Percentiles rank a stretch among this genome's conserved stretches.
These are phyloP conservation scores for Petrocephalus microphthalmus DNA, from an alignment of 2,113 vertebrate species.

Conservation along the genomic window DNA sequence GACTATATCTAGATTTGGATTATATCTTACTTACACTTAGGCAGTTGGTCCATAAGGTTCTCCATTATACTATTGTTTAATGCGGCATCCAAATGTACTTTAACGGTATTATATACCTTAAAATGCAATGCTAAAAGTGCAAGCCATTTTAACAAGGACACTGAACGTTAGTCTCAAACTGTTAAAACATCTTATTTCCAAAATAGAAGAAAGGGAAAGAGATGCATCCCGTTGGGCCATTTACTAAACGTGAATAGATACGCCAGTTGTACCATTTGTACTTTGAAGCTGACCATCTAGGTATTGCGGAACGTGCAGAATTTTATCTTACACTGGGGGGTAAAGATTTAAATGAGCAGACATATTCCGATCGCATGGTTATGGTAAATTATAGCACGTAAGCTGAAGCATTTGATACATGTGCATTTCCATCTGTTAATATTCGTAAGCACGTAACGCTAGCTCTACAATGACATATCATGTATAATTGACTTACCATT, in stretches of 20 bases:
- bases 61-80: neutral
- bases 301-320: neutral
- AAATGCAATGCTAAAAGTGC: neutral
- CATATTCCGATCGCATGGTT: neutral
- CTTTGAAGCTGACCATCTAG: neutral
- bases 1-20: neutral
- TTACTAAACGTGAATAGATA: neutral
- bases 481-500: slow-evolving; percentile 47
- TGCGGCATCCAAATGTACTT: neutral
- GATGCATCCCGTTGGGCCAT: neutral
- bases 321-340: neutral
- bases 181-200: neutral
- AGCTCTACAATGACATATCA: neutral
- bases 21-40: neutral
- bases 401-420: neutral
- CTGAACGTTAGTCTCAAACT: neutral
- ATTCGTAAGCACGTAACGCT: neutral
- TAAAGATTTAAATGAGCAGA: neutral
- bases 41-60: neutral
- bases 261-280: neutral
- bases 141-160: neutral
- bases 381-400: neutral
- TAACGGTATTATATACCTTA: neutral
- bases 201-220: neutral
- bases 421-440: neutral